Evolutionary conservation across 1,140 invertebrate genomes (phyloP).

Genomic region (Lanistes nyassanus): DNA sequence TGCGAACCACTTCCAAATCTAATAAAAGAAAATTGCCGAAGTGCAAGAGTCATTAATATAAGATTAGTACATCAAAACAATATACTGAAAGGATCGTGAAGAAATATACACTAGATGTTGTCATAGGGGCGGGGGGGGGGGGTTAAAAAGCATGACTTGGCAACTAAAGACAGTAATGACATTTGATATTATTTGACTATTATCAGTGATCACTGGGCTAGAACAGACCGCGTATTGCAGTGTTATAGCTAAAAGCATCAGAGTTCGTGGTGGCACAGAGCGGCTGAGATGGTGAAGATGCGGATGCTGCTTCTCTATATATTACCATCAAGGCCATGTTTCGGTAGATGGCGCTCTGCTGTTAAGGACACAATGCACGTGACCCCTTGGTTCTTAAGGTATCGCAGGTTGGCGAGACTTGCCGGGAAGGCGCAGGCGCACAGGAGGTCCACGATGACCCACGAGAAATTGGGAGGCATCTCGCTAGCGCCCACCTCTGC

Average conservation of each 20-base stretch:
- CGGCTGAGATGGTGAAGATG: too few relatives aligned
- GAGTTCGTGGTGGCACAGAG: too few relatives aligned
- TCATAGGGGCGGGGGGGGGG: too few relatives aligned
- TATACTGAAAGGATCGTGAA: neutral
- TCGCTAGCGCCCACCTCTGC: neutral
- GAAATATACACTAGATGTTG: too few relatives aligned
- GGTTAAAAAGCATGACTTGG: too few relatives aligned
- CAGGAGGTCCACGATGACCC: conserved; percentile 55
- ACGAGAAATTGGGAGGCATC: conserved; percentile 44
- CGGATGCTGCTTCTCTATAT: too few relatives aligned
- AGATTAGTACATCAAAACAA: neutral
- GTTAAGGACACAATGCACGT: conserved; percentile 73
- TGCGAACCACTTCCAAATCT: conserved; percentile 41
- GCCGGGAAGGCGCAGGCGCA: conserved; percentile 76
- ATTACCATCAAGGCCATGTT: conserved; percentile 60
- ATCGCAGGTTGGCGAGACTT: conserved; percentile 71
- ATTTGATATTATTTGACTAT: too few relatives aligned
- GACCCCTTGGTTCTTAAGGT: conserved; percentile 70
- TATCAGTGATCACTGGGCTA: too few relatives aligned
- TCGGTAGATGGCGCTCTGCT: conserved; percentile 73
- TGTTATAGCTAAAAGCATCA: too few relatives aligned
- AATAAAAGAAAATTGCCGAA: neutral
- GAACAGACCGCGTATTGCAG: too few relatives aligned
- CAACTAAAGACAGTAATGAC: too few relatives aligned
- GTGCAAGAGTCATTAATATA: neutral